Evolutionary conservation across 2,113 vertebrate species (phyloP).

Genomic region (Grallaria varia): DNA sequence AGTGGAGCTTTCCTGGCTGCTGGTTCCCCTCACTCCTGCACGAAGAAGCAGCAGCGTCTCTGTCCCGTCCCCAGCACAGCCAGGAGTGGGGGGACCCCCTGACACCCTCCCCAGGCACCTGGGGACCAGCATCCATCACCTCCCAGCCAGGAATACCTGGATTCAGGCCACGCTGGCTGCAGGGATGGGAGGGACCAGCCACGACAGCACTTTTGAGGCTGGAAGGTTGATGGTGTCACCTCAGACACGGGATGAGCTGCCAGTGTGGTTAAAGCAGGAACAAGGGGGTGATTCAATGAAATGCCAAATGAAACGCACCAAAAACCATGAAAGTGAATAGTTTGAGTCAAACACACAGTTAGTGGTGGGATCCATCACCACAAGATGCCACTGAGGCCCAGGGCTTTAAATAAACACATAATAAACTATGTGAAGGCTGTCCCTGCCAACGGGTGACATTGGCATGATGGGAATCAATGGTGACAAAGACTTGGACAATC

Average conservation of each 20-base stretch:
- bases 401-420: not conserved
- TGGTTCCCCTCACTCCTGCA: not conserved
- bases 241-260: not conserved
- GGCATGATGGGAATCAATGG: not conserved
- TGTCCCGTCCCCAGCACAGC: fast-evolving
- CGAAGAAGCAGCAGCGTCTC: not conserved
- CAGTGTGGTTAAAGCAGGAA: not conserved
- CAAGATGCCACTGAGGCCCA: not conserved
- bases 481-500: not conserved
- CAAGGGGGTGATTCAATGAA: conserved; percentile 10
- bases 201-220: not conserved
- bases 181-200: not conserved
- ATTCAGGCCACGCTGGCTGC: not conserved
- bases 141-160: not conserved
- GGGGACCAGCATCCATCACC: not conserved
- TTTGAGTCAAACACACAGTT: not conserved
- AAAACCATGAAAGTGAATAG: not conserved
- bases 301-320: not conserved
- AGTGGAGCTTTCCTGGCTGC: not conserved
- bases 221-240: not conserved
- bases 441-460: not conserved
- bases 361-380: not conserved
- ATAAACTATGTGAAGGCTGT: not conserved
- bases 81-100: not conserved
- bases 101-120: not conserved